A percentile compares a stretch with the other conserved stretches of the same genome.
phyloP scores from a whole-genome alignment of 2,888 invertebrate species.

The Galerucella calmariensis region DNA sequence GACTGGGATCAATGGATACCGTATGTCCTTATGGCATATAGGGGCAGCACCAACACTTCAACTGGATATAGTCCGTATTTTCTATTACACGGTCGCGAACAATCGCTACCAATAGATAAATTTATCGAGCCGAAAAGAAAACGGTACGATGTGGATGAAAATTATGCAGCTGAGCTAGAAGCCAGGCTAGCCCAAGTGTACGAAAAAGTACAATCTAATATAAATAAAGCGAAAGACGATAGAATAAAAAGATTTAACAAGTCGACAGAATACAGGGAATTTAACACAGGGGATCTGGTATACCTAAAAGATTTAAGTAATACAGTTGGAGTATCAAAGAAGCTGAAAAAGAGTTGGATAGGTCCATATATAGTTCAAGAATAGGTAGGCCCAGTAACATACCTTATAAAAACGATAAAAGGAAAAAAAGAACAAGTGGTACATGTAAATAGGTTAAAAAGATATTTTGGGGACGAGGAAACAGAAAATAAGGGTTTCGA shows the following conservation, averaged over 20 bases:
- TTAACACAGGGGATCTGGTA: neutral
- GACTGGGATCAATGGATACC: too few relatives aligned
- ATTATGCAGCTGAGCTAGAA: neutral
- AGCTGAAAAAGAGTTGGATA: neutral
- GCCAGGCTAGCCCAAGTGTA: neutral
- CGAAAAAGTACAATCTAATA: neutral
- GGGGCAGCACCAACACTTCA: too few relatives aligned
- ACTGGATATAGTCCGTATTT: too few relatives aligned
- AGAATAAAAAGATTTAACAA: too few relatives aligned
- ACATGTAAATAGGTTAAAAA: neutral
- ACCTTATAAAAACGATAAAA: neutral
- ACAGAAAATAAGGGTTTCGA: too few relatives aligned
- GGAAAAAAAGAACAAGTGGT: neutral
- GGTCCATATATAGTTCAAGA: neutral
- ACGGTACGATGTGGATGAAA: neutral
- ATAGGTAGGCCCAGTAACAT: neutral
- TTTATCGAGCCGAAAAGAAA: too few relatives aligned
- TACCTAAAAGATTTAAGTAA: too few relatives aligned
- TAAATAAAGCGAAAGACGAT: neutral
- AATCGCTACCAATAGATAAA: too few relatives aligned
- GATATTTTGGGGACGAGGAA: neutral
- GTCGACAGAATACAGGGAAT: neutral
- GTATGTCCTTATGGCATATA: too few relatives aligned
- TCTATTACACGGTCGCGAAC: too few relatives aligned
- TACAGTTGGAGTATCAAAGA: neutral